Base-by-base conservation (phyloP, 2,113 vertebrate genomes). In the Azemiops feae region DNA sequence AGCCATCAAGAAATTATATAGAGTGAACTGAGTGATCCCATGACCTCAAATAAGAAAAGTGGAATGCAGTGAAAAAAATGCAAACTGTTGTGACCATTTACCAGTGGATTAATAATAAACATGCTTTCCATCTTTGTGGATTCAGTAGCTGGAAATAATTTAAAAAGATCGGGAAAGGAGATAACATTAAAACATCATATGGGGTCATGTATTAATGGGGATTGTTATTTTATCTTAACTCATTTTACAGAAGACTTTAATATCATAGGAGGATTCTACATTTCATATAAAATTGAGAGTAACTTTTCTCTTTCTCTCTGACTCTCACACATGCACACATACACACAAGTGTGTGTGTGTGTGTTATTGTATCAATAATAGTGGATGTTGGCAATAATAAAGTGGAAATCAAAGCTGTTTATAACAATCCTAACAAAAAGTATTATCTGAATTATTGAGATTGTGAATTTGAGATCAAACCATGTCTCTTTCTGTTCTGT, bases 61-160 rank as follows among this genome's bases (percentile, higher is more conserved):
- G n/a, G 91, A 81, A 92, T 92, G 91, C 88, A 3, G 34, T n/a
- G 87, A 50, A 92, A 57, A 47, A 54, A 89, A 52, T 88, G 4
- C 34, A 92, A 55, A 92, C 60, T 60, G 34, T 93, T 93, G 39
- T 45, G 8, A n/a, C 14, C 74, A 87, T 89, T 52, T 30, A 14
- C 88, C 89, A 85, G 25, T 88, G 88, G 88, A 90, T 45, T 90
- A 87, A 87, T 53, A 90, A 64, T 89, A 90, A 93, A 93, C 81
- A 93, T 93, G 34, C 87, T 93, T 87, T 89, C n/a, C 53, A 53
- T 90, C n/a, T 45, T 52, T 60, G 45, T 55, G 64, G 22, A 90
- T 87, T 90, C 57, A 53, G 55, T 85, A 90, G 74, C 45, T 90
- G 81, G 55, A 90, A 93, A 93, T 9, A 58, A 47, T 45, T 60